Base-by-base conservation (phyloP, 2,888 invertebrate genomes). In the Xestia xanthographa region DNA sequence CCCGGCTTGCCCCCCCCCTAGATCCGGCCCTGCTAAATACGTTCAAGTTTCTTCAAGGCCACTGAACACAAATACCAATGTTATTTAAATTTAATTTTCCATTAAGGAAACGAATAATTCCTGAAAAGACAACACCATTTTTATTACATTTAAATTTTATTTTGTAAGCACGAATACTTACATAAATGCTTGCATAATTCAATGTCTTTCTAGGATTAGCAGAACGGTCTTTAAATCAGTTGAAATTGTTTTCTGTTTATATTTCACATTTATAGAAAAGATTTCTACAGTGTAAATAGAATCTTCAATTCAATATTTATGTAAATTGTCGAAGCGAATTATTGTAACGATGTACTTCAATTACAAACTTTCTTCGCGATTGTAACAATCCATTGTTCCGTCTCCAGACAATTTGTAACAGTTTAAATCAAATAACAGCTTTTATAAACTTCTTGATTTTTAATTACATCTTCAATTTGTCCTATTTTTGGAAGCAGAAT, bases 371-470 rank as follows among this genome's bases (percentile, higher is more conserved):
- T 72, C 69, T 72, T 77, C 63, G 34, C 41, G 34, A 75, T 76
- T 76, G 65, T 80, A 26, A 58, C 73, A 60, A 74, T 77, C 53
- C 58, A 80, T 80, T 83, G 74, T 78, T 38, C 53, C 58, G 69
- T 58, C 34, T 81, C 29, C 0, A 50, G 67, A 58, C 53, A 79
- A 70, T 76, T 70, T 62, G 66, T 63, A 70, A 66, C 72, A 72
- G 69, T 62, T 84, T 84, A 56, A 79, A 70, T 66, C 60, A 69
- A 84, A 70, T 84, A 72, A 76, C 60, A 43, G 62, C 60, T 60
- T 72, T 71, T 53, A 62, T 75, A 80, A 83, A 83, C 83, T 83
- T 79, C 72, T 71, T 77, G 58, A 63, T 77, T 73, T 45, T 43
- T 62, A 65, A 80, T 73, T 62, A 74, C 48, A 60, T 58, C 50